A percentile compares a stretch with the other conserved stretches of the same genome.
These are phyloP conservation scores for Esox masquinongy DNA, from an alignment of 2,797 vertebrate species.

Conservation along the genomic window DNA sequence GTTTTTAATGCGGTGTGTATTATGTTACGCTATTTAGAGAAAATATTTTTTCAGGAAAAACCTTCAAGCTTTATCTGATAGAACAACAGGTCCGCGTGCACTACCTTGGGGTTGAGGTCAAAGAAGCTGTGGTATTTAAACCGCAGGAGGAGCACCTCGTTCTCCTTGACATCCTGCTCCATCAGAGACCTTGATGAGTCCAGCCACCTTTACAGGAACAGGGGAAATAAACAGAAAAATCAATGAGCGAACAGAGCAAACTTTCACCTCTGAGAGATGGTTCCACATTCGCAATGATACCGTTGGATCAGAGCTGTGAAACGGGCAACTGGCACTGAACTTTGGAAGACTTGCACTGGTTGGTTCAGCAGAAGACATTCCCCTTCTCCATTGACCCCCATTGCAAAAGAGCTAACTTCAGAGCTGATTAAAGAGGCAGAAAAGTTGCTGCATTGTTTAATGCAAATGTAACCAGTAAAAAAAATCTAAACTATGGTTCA, in stretches of 20 bases:
- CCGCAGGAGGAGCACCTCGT: slow-evolving; percentile 93
- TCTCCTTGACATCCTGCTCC: slow-evolving; percentile 99
- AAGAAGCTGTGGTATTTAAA: slow-evolving; percentile 99
- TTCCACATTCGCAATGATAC: too few species aligned
- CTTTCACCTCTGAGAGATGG: too few species aligned
- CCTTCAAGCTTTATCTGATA: background rate
- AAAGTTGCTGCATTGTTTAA: too few species aligned
- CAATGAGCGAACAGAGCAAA: background rate
- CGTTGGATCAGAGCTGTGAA: too few species aligned
- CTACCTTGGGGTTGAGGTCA: slow-evolving; percentile 98
- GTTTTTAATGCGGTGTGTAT: background rate
- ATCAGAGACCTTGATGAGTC: slow-evolving; percentile 98
- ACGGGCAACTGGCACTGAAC: too few species aligned
- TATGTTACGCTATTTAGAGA: background rate
- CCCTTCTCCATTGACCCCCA: too few species aligned
- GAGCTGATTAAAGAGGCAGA: too few species aligned
- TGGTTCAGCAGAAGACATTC: too few species aligned
- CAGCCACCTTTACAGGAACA: slow-evolving; percentile 82
- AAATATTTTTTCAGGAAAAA: background rate
- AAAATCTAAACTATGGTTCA: too few species aligned
- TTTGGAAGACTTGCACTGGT: too few species aligned
- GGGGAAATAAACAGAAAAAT: background rate
- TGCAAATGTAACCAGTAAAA: too few species aligned
- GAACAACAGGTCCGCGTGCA: background rate
- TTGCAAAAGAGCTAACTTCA: too few species aligned